These are phyloP conservation scores for Drosophila imparisetae DNA, from an alignment of 2,888 invertebrate species.

Conservation along the genomic window DNA sequence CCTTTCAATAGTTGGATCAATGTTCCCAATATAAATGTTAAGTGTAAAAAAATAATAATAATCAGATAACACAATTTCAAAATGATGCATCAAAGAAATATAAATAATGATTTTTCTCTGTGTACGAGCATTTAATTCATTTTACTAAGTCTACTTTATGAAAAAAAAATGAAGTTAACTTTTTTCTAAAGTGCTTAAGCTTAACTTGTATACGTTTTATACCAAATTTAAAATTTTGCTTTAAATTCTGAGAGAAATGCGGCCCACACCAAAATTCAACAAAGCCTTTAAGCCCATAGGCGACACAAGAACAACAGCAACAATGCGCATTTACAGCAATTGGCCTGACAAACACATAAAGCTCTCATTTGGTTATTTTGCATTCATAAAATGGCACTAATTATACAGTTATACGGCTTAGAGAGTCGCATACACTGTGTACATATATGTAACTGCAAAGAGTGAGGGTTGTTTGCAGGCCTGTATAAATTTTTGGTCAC, in stretches of 20 bases:
- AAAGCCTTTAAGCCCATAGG: neutral
- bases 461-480: conserved; percentile 22
- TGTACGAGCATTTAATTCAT: neutral
- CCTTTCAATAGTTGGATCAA: neutral
- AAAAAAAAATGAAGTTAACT: neutral
- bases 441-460: conserved; percentile 20
- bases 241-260: neutral
- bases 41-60: neutral
- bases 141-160: neutral
- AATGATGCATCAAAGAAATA: neutral
- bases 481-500: conserved; percentile 66
- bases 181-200: neutral
- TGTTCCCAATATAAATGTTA: neutral
- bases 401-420: conserved; percentile 71
- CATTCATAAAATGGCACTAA: conserved; percentile 73
- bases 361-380: conserved; percentile 71
- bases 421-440: conserved; percentile 8
- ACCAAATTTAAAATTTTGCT: neutral
- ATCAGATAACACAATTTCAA: no score
- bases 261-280: neutral
- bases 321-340: conserved; percentile 36
- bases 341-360: conserved; percentile 60
- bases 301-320: neutral
- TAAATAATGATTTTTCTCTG: neutral
- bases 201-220: neutral